Evolutionary conservation across 2,888 invertebrate genomes (phyloP).

Genomic region (Pollenia griseotomentosa): DNA sequence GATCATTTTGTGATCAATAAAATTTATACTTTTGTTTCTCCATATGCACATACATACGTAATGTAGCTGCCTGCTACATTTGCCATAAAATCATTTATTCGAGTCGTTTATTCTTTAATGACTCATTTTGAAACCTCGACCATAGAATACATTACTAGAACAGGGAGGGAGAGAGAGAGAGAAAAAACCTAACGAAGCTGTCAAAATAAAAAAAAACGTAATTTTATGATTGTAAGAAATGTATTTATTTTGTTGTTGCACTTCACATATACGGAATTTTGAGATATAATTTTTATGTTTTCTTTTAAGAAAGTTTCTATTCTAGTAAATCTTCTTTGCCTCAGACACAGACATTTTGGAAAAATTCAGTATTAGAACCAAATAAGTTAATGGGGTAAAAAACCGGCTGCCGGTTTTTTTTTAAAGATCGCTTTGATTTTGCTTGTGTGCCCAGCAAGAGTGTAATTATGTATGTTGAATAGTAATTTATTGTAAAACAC

Average conservation of each 20-base stretch:
- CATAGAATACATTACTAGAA: too few relatives aligned
- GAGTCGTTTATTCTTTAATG: background rate
- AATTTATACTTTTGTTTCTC: too few relatives aligned
- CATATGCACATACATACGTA: background rate
- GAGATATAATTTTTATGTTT: too few relatives aligned
- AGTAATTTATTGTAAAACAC: slow-evolving; percentile 26
- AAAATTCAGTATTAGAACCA: background rate
- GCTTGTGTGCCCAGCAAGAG: background rate
- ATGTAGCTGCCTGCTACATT: background rate
- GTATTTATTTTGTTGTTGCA: too few relatives aligned
- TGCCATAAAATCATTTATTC: background rate
- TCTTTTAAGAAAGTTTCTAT: too few relatives aligned
- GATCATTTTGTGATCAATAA: too few relatives aligned
- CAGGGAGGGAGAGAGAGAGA: too few relatives aligned
- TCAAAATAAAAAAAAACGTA: too few relatives aligned
- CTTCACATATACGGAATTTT: too few relatives aligned
- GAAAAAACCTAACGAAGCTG: too few relatives aligned
- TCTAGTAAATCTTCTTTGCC: too few relatives aligned
- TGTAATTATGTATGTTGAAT: background rate
- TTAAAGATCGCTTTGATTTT: background rate
- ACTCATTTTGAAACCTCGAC: slow-evolving; percentile 7
- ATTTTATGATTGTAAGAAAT: too few relatives aligned
- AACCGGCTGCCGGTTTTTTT: background rate
- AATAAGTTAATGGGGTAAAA: background rate
- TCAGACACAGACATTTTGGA: background rate